phyloP scores from a whole-genome alignment of 2,797 vertebrate genomes.

The Cossypha dichroa region DNA sequence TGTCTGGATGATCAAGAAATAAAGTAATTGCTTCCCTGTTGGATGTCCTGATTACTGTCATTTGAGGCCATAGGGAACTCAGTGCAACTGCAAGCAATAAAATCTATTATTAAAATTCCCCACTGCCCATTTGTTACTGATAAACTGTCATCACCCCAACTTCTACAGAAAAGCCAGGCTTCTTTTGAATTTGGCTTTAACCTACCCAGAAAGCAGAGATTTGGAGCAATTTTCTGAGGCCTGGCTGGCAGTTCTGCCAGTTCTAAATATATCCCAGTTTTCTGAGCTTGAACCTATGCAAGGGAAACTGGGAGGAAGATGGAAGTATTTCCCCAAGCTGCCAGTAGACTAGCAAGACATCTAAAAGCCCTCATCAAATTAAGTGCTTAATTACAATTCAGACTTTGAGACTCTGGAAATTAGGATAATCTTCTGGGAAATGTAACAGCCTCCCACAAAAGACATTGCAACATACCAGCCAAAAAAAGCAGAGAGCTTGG shows the following conservation, averaged over 20 bases:
- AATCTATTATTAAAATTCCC: neutral
- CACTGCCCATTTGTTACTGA: neutral
- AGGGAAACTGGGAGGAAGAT: neutral
- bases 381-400: constrained; percentile 69
- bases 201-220: neutral
- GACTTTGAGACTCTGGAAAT: constrained; percentile 59
- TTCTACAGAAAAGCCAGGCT: neutral
- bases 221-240: constrained; percentile 4
- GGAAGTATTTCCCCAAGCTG: constrained; percentile 43
- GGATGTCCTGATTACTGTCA: neutral
- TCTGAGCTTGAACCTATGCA: neutral
- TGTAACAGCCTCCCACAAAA: constrained; percentile 46
- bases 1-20: neutral
- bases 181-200: neutral
- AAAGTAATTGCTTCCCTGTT: neutral
- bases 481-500: constrained; percentile 10
- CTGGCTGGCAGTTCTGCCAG: neutral
- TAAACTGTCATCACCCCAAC: neutral
- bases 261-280: constrained; percentile 28
- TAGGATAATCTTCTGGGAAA: constrained; percentile 59
- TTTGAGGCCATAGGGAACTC: neutral
- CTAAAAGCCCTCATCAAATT: constrained; percentile 56
- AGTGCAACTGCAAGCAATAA: neutral
- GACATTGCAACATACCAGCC: constrained; percentile 11
- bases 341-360: constrained; percentile 40